phyloP scores from a whole-genome alignment of 2,113 vertebrate genomes.

The Hypocryptadius cinnamomeus region DNA sequence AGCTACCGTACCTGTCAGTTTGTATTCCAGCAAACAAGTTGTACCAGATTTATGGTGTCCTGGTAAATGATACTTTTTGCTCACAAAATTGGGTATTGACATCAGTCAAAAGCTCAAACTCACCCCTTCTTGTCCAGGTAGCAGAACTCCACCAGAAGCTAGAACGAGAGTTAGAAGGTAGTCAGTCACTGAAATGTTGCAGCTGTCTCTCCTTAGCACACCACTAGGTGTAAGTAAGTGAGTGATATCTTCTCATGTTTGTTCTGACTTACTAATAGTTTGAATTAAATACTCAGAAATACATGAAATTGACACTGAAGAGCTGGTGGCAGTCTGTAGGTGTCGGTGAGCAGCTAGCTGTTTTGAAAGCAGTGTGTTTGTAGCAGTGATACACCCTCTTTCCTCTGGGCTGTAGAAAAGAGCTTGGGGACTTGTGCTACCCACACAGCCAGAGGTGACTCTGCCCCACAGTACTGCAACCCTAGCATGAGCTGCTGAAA shows the following conservation, averaged over 20 bases:
- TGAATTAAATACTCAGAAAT: neutral
- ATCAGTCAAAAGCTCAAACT: neutral
- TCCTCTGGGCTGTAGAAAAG: neutral
- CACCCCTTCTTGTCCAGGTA: neutral
- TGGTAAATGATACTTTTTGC: neutral
- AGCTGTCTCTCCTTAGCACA: neutral
- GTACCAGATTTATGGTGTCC: neutral
- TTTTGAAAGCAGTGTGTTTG: neutral
- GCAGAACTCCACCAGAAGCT: neutral
- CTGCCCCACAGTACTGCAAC: neutral
- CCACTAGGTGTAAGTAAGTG: neutral
- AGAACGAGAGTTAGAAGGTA: neutral
- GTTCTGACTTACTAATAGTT: neutral
- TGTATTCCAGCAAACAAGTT: slow-evolving; percentile 3
- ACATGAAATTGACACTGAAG: neutral
- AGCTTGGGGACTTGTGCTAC: neutral
- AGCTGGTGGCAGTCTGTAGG: neutral
- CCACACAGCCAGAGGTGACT: neutral
- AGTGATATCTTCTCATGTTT: neutral
- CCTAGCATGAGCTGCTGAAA: neutral
- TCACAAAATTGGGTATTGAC: neutral
- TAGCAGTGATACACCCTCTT: neutral
- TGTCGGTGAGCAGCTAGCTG: neutral
- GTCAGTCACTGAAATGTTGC: neutral
- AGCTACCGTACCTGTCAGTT: neutral